Base-by-base conservation (phyloP, 2,888 invertebrate species). In the Nomada hirtipes region DNA sequence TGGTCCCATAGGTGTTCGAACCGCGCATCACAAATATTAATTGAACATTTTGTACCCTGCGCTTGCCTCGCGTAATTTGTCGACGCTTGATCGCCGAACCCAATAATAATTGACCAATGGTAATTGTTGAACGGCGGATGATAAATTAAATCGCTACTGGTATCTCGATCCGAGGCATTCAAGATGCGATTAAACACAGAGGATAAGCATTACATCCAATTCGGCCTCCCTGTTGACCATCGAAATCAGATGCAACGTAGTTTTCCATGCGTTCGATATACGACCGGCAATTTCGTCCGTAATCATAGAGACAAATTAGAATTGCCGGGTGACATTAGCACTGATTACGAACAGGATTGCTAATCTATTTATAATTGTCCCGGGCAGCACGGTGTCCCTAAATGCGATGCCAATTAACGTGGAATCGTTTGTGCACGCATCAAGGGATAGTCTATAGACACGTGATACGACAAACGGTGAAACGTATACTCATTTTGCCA, bases 341-440 rank as follows among this genome's bases (percentile, higher is more conserved):
- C 83, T 82, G 83, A 84, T 83, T 84, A 84, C 84, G 52, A 63
- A 72, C 71, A 44, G 69, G 82, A 85, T 85, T 90, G 86, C 91
- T 93, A 93, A 93, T 92, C 92, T 89, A 90, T 91, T 90, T 91
- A 91, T 93, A 93, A 93, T 92, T 92, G 90, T 89, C 83, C 85
- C 44, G 50, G 68, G 68, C 81, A 29, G 69, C 52, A 55, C 76
- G 60, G 59, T 63, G 76, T 71, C 72, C 86, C 89, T 85, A 89
- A 91, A 91, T 89, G 86, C 88, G 79, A 83, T 84, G 84, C 88
- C 89, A 89, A 91, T 93, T 92, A 92, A 88, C 88, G 87, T 63
- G 50, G 52, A 74, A 78, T 85, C 85, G 73, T 81, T 83, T 78
- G 57, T 59, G 29, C 74, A 50, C 72, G 72, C 83, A 67, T 67